Base-by-base conservation (phyloP, 2,797 vertebrate species). In the Enteromius trimaculatus region DNA sequence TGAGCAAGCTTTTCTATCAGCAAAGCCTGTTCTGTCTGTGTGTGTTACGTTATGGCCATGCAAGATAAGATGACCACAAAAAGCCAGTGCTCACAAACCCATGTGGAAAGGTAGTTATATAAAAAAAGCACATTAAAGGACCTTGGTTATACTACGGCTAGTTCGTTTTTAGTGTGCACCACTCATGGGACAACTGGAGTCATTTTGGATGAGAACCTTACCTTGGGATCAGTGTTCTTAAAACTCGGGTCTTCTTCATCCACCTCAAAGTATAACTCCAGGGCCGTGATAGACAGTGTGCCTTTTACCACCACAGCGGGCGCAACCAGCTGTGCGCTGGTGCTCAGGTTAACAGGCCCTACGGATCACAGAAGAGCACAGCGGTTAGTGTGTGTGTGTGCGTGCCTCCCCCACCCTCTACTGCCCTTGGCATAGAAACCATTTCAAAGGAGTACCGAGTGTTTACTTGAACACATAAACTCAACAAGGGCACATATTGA, bases 231-330 rank as follows among this genome's bases (percentile, higher is more conserved):
- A 86, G 97, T 95, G 94, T 95, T 95, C 95, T 95, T 99, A 95
- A 97, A 98, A 95, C 92, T 90, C 55, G 95, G 92, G 84, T 99
- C 97, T 85, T 99, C 98, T 91, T 99, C 98, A 87, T 99, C 97
- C 92, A 99, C 98, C 93, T 99, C 97, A 89, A 99, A 99, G 95
- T 96, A 99, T 87, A 99, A 95, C 93, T 99, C 98, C 53, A 96
- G 96, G 88, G 95, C 91, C 85, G 96, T 99, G 94, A 99, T 93
- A 89, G 97, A 99, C 92, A 99, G 93, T 68, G 96, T 98, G 79
- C 98, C 98, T 92, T 91, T 97, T 89, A 97, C 92, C 82, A 97
- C 96, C 26, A 90, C 92, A 0, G 96, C 97, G 79, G 97, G 97
- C 88, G 97, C 96, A 90, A 99, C 95, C 85, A 99, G 95, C 92